Percentiles rank a stretch among this genome's conserved stretches.
phyloP scores from a whole-genome alignment of 1,140 invertebrate species.

The Oncopeltus fasciatus region DNA sequence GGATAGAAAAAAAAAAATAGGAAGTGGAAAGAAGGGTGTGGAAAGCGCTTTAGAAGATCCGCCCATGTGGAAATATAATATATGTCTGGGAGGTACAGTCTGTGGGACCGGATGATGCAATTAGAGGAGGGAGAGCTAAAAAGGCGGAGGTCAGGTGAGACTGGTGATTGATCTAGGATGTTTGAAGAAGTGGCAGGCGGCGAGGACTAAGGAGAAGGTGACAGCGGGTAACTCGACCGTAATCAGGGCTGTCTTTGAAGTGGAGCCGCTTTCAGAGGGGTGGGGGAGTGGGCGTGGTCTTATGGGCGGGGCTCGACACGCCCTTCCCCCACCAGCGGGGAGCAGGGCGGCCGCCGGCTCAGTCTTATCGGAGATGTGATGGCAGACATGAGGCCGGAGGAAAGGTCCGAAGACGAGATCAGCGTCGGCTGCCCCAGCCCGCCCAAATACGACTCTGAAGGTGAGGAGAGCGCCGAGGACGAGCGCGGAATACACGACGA shows the following conservation, averaged over 20 bases:
- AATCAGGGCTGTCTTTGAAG: slow-evolving; percentile 3
- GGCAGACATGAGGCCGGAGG: slow-evolving; percentile 15
- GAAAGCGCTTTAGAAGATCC: too few relatives aligned
- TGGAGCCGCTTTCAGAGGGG: too few relatives aligned
- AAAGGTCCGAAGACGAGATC: slow-evolving; percentile 41
- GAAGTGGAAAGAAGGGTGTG: too few relatives aligned
- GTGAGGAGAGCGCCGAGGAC: slow-evolving; percentile 24
- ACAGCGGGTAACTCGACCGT: slow-evolving; percentile 5
- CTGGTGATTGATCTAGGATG: slow-evolving; percentile 7
- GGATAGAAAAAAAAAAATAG: too few relatives aligned
- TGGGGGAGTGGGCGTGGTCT: too few relatives aligned
- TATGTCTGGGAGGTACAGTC: too few relatives aligned
- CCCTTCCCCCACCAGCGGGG: neutral
- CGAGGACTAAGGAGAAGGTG: slow-evolving; percentile 1
- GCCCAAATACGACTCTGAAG: slow-evolving; percentile 28
- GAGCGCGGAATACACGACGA: slow-evolving; percentile 42
- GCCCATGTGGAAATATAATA: too few relatives aligned
- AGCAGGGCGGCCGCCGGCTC: neutral
- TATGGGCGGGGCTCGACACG: neutral
- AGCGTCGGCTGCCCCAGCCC: slow-evolving; percentile 59
- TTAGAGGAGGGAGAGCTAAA: neutral
- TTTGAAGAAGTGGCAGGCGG: slow-evolving; percentile 6
- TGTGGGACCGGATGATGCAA: neutral
- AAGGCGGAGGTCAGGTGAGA: slow-evolving; percentile 1
- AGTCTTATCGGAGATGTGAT: slow-evolving; percentile 8